Base-by-base conservation (phyloP, 1,140 invertebrate species). In the Marisa cornuarietis region DNA sequence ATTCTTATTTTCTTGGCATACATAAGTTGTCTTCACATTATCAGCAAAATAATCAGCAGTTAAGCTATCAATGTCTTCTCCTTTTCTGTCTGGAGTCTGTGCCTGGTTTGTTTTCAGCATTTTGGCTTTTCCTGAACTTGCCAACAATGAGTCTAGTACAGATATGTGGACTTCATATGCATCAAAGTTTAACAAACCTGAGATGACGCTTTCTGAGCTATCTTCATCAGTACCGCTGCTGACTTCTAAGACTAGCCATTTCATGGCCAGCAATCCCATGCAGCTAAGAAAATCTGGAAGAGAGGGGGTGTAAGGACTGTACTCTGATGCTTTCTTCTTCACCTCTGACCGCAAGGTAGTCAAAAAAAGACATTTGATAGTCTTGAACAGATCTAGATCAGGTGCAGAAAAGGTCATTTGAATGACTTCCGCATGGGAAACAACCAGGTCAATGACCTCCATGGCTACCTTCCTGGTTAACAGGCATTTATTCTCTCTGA, bases 81-180 rank as follows among this genome's bases (percentile, higher is more conserved):
- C 54, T 14, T 18, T 18, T 58, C 54, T 18, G 11, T 58, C 54
- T 58, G 8, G 54, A 14, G 16, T 58, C 11, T 58, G 54, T 58
- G 11, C 54, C 54, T 6, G 54, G 16, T 58, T 11, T 14, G 54
- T 58, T 58, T 58, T 58, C 54, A 58, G 2, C 11, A 11, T 11
- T 11, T 5, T 18, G 16, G 11, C 16, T 18, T 58, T 58, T 58
- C 54, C 54, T 58, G 54, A 58, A 14, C 54, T 31, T 8, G 14
- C 22, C 26, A 22, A 20, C 18, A 85, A 72, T 22, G 24, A 52
- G 63, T 82, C 73, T 10, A 86, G 69, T 0, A 85, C 83, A 20
- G 76, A 78, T n/a, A 87, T 62, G 71, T 84, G 63, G 8, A 87
- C 84, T 69, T 87, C 85, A 71, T 85, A 86, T 75, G 63, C 76